Evolutionary conservation across 2,888 invertebrate species (phyloP), one percentile per base, ranked within the genome.

Genomic region (Trichogramma dendrolimi): DNA sequence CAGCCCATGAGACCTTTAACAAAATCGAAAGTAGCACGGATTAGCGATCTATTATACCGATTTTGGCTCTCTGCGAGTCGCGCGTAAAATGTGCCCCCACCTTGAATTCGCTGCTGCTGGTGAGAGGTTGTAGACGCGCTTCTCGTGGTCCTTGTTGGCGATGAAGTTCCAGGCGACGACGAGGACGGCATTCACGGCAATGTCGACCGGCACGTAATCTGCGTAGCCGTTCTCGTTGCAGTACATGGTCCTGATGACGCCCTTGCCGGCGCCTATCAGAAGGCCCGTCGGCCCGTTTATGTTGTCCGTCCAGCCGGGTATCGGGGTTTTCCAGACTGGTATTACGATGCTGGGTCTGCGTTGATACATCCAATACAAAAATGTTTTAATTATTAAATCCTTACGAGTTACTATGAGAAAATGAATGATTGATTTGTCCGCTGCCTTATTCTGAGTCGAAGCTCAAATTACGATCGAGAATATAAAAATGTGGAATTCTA

Each of bases 261-360:
- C 95, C 75, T 94, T 94, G 7, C 94, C 92, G 6, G 91, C 91
- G 4, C 87, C 74, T 58, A 88, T 91, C 4, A 94, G 80, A 1
- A 92, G 81, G 6, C 94, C 94, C 1, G 90, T 89, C 0, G 95
- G 94, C n/a, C 95, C 95, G 73, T 95, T 95, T 60, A 93, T 89
- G 72, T 95, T 96, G 76, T 96, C 95, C 0, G 94, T 92, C 95
- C 95, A 92, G 5, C 92, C 95, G 0, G 91, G 91, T 1, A 91
- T 73, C 0, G 93, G 93, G 48, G 91, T 91, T 72, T 86, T 87
- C 90, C 90, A 91, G 51, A 91, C 84, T 2, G 95, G 95, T 63
- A 95, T 92, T 38, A 96, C 90, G 86, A 79, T 73, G 46, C 79
- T 79, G 4, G 79, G 79, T 55, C 79, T 79, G 49, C 4, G 53